phyloP scores from a whole-genome alignment of 2,797 vertebrate genomes.

The Acridotheres tristis region DNA sequence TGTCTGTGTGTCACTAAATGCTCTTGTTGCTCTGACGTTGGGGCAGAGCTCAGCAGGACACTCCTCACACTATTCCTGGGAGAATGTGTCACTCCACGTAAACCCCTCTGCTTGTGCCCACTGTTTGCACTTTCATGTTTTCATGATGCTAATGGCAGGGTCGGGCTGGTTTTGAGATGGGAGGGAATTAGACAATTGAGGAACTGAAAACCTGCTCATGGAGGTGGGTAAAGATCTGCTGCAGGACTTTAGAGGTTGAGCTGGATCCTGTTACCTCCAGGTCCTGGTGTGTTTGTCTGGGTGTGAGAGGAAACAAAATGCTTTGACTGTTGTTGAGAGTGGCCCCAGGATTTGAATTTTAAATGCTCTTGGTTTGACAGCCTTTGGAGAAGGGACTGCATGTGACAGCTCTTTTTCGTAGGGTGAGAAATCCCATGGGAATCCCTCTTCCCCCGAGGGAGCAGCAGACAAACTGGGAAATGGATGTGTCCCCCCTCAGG shows the following conservation, averaged over 20 bases:
- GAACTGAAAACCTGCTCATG: background rate
- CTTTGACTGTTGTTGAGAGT: background rate
- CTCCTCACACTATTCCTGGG: background rate
- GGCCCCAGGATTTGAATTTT: background rate
- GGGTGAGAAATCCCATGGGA: conserved; percentile 20
- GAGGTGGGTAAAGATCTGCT: background rate
- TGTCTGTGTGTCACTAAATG: background rate
- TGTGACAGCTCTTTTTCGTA: background rate
- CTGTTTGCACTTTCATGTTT: background rate
- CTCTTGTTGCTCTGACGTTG: background rate
- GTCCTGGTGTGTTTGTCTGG: background rate
- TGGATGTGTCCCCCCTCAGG: background rate
- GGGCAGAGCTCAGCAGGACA: background rate
- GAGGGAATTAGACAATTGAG: background rate
- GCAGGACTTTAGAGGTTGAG: background rate
- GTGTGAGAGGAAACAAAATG: background rate
- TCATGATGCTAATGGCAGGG: background rate
- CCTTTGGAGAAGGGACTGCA: background rate
- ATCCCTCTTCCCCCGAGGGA: background rate
- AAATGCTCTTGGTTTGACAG: background rate
- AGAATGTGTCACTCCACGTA: background rate
- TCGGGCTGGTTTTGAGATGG: background rate
- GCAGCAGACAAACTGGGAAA: conserved; percentile 26
- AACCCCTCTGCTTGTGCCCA: background rate
- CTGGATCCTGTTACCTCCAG: background rate